A percentile compares a stretch with the other conserved stretches of the same genome.
These are phyloP conservation scores for Cephalotes varians DNA, from an alignment of 2,888 invertebrate species.

Conservation along the genomic window DNA sequence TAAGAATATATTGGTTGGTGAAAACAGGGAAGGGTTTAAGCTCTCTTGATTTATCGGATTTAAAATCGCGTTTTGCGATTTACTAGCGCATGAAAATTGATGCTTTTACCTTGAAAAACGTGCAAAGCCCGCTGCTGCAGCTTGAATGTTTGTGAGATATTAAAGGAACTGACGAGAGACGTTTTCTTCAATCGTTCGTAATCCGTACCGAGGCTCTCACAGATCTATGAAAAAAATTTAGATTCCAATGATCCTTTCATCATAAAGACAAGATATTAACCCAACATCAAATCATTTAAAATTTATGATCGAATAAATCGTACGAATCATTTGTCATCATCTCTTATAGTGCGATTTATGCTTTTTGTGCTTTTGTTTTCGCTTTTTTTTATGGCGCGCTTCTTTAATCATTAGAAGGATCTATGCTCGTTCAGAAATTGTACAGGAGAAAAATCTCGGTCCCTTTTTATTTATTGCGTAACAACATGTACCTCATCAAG, in stretches of 20 bases:
- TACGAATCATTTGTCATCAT: neutral
- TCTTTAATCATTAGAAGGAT: neutral
- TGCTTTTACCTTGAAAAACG: conserved; percentile 91
- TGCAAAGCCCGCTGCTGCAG: conserved; percentile 95
- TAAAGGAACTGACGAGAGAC: conserved; percentile 90
- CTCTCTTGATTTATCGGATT: conserved; percentile 45
- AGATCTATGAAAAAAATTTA: conserved; percentile 80
- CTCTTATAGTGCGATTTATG: neutral
- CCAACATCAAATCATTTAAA: neutral
- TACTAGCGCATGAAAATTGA: conserved; percentile 47
- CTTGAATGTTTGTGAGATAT: conserved; percentile 90
- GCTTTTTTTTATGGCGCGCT: too few species aligned
- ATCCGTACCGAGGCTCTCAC: conserved; percentile 87
- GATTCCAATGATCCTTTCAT: neutral
- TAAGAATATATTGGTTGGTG: neutral
- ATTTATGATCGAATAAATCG: neutral
- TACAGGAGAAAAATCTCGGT: neutral
- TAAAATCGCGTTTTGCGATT: conserved; percentile 26
- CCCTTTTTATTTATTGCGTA: conserved; percentile 7
- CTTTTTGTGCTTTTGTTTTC: too few species aligned
- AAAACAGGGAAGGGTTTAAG: neutral
- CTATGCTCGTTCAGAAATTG: neutral
- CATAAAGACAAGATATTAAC: neutral
- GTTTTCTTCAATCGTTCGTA: conserved; percentile 89
- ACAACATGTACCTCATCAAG: conserved; percentile 89